phyloP scores from a whole-genome alignment of 1,140 invertebrate genomes.

The Papilio glaucus region DNA sequence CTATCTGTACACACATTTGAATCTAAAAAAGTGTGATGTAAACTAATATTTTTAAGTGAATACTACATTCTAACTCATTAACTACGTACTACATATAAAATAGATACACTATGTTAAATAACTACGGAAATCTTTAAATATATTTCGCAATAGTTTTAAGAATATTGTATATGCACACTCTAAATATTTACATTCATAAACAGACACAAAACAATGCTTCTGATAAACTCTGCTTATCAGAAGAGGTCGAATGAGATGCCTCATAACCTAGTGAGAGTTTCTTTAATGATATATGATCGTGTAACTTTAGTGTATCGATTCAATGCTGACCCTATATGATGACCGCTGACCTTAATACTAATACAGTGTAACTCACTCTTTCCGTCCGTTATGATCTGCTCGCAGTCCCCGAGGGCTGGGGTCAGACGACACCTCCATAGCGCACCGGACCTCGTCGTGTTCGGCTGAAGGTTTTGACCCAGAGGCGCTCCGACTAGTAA shows the following conservation, averaged over 20 bases:
- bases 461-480: constrained; percentile 92
- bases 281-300: constrained; percentile 7
- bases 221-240: constrained; percentile 7
- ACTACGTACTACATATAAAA: constrained; percentile 6
- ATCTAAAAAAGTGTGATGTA: not conserved
- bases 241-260: constrained; percentile 13
- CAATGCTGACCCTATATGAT: constrained; percentile 7
- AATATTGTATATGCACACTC: not conserved
- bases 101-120: not conserved
- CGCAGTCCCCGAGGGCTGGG: constrained; percentile 87
- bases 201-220: constrained; percentile 16
- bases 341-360: constrained; percentile 23
- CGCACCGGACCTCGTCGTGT: constrained; percentile 93
- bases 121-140: constrained; percentile 13
- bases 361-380: constrained; percentile 87
- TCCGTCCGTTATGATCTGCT: constrained; percentile 94
- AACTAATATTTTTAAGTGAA: not conserved
- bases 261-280: constrained; percentile 9
- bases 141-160: not conserved
- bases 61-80: constrained; percentile 10
- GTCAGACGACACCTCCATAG: constrained; percentile 93
- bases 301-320: not conserved
- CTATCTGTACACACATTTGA: constrained; percentile 13
- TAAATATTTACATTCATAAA: constrained; percentile 14
- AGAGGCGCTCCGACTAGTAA: constrained; percentile 95